Conservation (phyloP, 2,888 invertebrate species). For the Pachymerium ferrugineum region DNA sequence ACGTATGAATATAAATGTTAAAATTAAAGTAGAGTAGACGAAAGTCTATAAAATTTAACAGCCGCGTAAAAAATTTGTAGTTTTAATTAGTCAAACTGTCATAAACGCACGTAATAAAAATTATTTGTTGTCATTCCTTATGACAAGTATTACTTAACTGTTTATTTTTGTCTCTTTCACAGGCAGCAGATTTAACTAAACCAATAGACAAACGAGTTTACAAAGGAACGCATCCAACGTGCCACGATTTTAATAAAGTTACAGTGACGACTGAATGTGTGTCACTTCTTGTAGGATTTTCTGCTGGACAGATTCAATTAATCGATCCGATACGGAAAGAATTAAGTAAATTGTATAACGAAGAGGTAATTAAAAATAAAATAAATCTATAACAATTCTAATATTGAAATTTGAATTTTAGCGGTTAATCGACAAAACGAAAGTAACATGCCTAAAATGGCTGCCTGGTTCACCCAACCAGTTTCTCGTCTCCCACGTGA, state of each 20-base stretch:
- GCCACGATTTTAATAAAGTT: slow-evolving; percentile 92
- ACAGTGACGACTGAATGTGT: slow-evolving; percentile 77
- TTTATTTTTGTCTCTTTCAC: slow-evolving; percentile 41
- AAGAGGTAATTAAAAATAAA: slow-evolving; percentile 69
- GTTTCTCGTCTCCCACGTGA: slow-evolving; percentile 90
- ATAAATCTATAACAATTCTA: not conserved
- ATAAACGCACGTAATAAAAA: not conserved
- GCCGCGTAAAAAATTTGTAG: too few relatives aligned
- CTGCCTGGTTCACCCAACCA: slow-evolving; percentile 89
- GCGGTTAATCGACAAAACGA: slow-evolving; percentile 86
- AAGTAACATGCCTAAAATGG: slow-evolving; percentile 97
- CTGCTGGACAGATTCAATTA: slow-evolving; percentile 95
- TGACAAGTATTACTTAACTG: not conserved
- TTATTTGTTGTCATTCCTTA: not conserved
- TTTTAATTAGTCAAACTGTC: too few relatives aligned
- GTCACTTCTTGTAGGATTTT: slow-evolving; percentile 91
- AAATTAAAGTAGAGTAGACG: too few relatives aligned
- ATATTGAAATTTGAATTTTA: slow-evolving; percentile 33
- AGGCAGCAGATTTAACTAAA: slow-evolving; percentile 92
- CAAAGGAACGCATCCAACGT: slow-evolving; percentile 97
- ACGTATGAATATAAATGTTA: too few relatives aligned
- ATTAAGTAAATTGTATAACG: slow-evolving; percentile 92
- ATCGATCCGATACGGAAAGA: slow-evolving; percentile 97
- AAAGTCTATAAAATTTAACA: too few relatives aligned
- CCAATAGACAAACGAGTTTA: slow-evolving; percentile 97